These are phyloP conservation scores for Halisarca cf. caerulea DNA, from an alignment of 37 sponge, comb jelly and placozoan genomes.

Conservation along the genomic window DNA sequence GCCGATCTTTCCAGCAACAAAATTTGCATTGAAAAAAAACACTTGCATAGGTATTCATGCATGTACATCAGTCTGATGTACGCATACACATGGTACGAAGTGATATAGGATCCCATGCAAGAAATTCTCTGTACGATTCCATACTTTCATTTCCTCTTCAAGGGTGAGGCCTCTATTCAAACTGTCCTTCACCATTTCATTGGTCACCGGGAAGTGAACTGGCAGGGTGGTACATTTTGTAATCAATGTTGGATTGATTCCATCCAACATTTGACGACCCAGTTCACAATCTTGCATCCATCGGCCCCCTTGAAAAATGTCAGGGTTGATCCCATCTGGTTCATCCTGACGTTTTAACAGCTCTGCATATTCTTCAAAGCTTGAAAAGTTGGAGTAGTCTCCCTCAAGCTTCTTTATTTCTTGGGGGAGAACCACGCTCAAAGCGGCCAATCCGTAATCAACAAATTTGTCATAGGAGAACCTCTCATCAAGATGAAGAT, in stretches of 20 bases:
- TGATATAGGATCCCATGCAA: too few relatives aligned
- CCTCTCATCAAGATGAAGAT: constrained; percentile 45
- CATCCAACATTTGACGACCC: constrained; percentile 73
- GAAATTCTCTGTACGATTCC: too few relatives aligned
- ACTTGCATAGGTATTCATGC: too few relatives aligned
- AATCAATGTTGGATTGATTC: constrained; percentile 62
- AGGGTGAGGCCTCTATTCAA: constrained; percentile 39
- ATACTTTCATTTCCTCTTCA: constrained; percentile 62
- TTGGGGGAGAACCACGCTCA: not conserved
- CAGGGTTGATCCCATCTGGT: not conserved
- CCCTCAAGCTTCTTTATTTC: too few relatives aligned
- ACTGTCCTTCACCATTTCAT: constrained; percentile 47
- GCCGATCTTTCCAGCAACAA: too few relatives aligned
- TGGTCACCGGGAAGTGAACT: constrained; percentile 61
- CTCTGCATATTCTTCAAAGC: too few relatives aligned
- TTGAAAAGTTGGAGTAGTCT: too few relatives aligned
- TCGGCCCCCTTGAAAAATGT: constrained; percentile 16
- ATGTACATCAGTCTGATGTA: too few relatives aligned
- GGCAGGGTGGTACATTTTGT: constrained; percentile 38
- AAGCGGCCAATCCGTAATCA: constrained; percentile 10
- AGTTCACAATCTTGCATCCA: constrained; percentile 74
- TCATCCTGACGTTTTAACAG: not conserved
- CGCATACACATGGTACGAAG: too few relatives aligned
- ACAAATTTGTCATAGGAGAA: constrained; percentile 43
- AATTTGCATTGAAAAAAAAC: too few relatives aligned